Base-by-base conservation (phyloP, 2,797 vertebrate species). In the Miichthys miiuy region DNA sequence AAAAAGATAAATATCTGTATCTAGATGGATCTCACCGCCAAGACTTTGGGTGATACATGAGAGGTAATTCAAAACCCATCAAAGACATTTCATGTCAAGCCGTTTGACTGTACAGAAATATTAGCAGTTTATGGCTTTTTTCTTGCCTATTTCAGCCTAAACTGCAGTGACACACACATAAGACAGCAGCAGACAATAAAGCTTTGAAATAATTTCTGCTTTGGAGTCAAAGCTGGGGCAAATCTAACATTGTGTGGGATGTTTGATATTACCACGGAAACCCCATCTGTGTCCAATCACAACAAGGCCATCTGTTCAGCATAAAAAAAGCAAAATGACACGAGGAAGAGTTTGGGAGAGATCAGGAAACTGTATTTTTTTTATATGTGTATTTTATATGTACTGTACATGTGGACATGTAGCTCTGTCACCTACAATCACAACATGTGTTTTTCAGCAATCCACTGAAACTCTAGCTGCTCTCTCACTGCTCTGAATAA, bases 231-330 rank as follows among this genome's bases (percentile, higher is more conserved):
- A 79, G 80, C 80, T 30, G 72, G 87, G 89, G 84, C 84, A 90
- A 88, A 82, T 90, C 70, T 74, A 87, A 90, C 87, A 89, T 68
- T 85, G 83, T 86, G 89, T 86, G 89, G 87, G 88, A 92, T 91
- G 87, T 92, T 92, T 91, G 87, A 93, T 88, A 85, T 91, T 84
- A 88, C 88, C 82, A 86, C 72, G 68, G 90, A 92, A 84, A 89
- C 75, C 41, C 87, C 90, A 94, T 93, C 91, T 93, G 94, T 62
- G 81, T 92, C 87, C 89, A 93, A 93, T 94, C 88, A 90, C 82
- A 92, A 85, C 74, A 74, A 71, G 77, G 77, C 89, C 90, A 92
- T 93, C 89, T 93, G 92, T 90, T 91, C 79, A 84, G 86, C 77
- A 69, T 81, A 75, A 84, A 88, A 80, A 86, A 79, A 44, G 25